Evolutionary conservation across 1,140 invertebrate species (phyloP).

Genomic region (Popillia japonica): DNA sequence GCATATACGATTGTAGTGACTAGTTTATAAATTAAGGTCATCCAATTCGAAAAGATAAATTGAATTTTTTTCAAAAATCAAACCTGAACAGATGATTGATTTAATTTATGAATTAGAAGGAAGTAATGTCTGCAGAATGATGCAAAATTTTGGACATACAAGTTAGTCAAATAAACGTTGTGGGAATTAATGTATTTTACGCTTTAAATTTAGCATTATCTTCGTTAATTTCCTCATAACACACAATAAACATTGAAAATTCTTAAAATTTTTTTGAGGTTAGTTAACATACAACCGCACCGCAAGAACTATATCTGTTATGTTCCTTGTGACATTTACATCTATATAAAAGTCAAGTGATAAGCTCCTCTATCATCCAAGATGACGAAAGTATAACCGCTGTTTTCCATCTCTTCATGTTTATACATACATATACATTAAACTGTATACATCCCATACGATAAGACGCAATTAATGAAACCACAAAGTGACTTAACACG

Average conservation of each 20-base stretch:
- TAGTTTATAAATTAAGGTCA: no score
- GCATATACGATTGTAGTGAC: no score
- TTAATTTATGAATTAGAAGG: no score
- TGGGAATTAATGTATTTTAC: no score
- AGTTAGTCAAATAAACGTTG: no score
- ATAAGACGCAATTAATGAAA: conserved; percentile 27
- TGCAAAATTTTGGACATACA: no score
- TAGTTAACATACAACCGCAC: neutral
- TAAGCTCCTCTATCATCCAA: neutral
- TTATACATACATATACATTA: neutral
- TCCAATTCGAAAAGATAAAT: no score
- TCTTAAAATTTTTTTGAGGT: neutral
- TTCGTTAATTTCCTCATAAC: neutral
- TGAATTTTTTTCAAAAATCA: no score
- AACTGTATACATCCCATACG: neutral
- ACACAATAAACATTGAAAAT: neutral
- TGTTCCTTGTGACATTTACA: neutral
- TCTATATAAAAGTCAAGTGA: neutral
- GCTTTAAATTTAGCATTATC: no score
- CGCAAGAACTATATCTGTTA: neutral
- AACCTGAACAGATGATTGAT: no score
- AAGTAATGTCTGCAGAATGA: no score
- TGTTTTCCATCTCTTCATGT: neutral
- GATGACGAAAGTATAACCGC: conserved; percentile 7
- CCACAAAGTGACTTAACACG: neutral